Evolutionary conservation across 2,888 invertebrate genomes (phyloP).

Genomic region (Masnerella sp.): DNA sequence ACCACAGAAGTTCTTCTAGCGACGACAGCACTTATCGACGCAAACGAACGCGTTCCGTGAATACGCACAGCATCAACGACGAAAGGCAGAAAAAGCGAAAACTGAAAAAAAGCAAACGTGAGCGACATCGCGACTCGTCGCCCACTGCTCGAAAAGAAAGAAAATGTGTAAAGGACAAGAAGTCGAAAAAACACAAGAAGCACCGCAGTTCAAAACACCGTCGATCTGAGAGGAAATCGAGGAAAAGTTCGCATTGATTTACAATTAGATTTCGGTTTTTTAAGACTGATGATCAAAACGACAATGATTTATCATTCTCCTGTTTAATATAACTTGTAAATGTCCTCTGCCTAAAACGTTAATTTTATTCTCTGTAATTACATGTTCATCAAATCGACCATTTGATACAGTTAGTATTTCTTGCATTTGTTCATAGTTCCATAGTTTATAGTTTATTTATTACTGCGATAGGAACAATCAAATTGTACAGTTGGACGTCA

Average conservation of each 20-base stretch:
- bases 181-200: conserved; percentile 64
- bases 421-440: conserved; percentile 10
- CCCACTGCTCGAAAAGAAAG: conserved; percentile 61
- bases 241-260: conserved; percentile 40
- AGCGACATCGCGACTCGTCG: conserved; percentile 42
- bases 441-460: conserved; percentile 35
- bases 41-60: neutral
- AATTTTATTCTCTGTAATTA: no score
- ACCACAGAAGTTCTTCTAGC: neutral
- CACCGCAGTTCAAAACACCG: conserved; percentile 27
- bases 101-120: conserved; percentile 25
- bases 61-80: conserved; percentile 3
- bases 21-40: neutral
- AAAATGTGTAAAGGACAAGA: conserved; percentile 63
- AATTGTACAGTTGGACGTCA: conserved; percentile 30
- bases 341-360: no score
- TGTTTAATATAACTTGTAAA: no score
- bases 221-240: conserved; percentile 62
- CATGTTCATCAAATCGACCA: no score
- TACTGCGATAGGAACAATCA: conserved; percentile 29
- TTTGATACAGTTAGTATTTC: neutral
- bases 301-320: no score
- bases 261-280: no score
- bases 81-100: conserved; percentile 26
- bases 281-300: neutral